Base-by-base conservation (phyloP, 2,113 vertebrate genomes). In the western clawed frog (Xenopus tropicalis) region DNA sequence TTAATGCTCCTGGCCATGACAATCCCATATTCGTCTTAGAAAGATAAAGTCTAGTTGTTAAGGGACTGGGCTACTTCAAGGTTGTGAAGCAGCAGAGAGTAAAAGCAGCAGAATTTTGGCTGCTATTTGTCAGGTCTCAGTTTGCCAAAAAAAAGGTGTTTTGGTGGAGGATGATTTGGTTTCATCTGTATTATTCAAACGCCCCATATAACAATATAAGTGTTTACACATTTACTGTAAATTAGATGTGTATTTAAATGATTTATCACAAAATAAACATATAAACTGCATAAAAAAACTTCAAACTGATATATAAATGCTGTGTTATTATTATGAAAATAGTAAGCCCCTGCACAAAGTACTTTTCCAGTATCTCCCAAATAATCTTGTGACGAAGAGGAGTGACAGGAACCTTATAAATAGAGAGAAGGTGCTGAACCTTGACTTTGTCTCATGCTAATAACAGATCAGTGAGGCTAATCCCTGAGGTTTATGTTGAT, bases 391-490 rank as follows among this genome's bases (percentile, higher is more conserved):
- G 52, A 71, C 85, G 87, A 85, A 21, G 0, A 81, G 81, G 37
- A 79, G 69, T 84, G 86, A 86, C 87, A 85, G 82, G 57, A 78
- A 78, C 81, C 85, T 81, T 86, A 85, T 80, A 87, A 85, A 85
- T 83, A 88, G 82, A 81, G 80, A 58, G 73, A 79, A 78, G 85
- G 74, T 80, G 44, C 37, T 61, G 72, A 67, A 82, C 77, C 70
- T 78, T 79, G 80, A 68, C 70, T 78, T 79, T 82, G 74, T 78
- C 70, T 81, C 84, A 82, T 86, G 83, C 83, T 80, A 83, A 46
- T 86, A 85, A 83, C 83, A 84, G 85, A 83, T 87, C 83, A 86
- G 82, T 71, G 71, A 74, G 59, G 63, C 69, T 88, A 87, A 88
- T 84, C 81, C 82, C 69, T 73, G 71, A 74, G 69, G 66, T 79